Evolutionary conservation across 35 echinoderm and acorn worm species (phyloP).

Genomic region (Lytechinus variegatus): DNA sequence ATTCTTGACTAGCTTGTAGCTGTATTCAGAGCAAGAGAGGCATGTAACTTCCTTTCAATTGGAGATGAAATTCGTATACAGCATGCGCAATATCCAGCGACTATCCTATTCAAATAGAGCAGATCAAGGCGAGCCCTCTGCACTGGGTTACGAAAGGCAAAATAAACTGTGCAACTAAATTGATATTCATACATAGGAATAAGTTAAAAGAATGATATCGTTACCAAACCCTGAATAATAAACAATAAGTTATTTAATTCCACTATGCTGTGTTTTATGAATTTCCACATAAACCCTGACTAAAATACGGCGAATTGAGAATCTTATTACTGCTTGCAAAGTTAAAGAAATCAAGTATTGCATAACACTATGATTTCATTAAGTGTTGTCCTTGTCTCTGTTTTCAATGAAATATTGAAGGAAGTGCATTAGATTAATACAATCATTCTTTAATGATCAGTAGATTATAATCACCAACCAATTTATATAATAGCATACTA

Average conservation of each 20-base stretch:
- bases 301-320: too few relatives aligned
- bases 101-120: not conserved
- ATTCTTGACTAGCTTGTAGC: not conserved
- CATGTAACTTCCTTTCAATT: conserved; percentile 34
- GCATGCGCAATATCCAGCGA: not conserved
- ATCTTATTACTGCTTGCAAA: not conserved
- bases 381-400: not conserved
- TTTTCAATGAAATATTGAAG: not conserved
- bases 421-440: not conserved
- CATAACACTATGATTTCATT: not conserved
- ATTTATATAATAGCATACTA: not conserved
- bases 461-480: not conserved
- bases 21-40: not conserved
- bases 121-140: not conserved
- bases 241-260: not conserved
- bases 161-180: not conserved
- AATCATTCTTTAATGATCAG: not conserved
- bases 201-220: not conserved
- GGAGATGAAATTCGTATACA: not conserved
- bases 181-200: not conserved
- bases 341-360: not conserved
- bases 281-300: not conserved
- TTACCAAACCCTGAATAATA: not conserved
- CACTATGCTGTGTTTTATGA: not conserved
- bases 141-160: not conserved